Percentiles rank a stretch among this genome's conserved stretches.
Conservation (phyloP, 2,113 vertebrate genomes). For the Ardeotis arabs region DNA sequence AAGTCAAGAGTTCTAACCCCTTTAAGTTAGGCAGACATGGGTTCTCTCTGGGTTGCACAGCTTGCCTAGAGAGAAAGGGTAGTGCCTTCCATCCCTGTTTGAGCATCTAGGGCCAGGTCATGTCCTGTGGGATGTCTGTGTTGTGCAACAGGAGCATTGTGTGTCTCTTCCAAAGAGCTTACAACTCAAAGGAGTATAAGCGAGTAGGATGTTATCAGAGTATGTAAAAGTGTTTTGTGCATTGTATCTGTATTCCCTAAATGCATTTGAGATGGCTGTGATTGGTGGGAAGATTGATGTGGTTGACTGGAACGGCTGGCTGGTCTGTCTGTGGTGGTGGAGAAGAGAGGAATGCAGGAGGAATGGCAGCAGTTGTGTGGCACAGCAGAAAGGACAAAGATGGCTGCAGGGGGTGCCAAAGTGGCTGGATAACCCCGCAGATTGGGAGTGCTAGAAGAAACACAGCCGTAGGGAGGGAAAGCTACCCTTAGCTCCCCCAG, state of each 20-base stretch:
- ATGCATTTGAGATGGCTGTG: background rate
- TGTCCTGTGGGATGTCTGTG: background rate
- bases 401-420: background rate
- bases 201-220: background rate
- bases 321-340: background rate
- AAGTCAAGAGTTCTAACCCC: background rate
- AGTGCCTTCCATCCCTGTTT: background rate
- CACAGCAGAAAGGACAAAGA: background rate
- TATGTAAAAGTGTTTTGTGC: background rate
- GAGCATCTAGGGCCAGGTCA: background rate
- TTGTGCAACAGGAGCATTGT: background rate
- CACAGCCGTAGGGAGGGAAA: background rate
- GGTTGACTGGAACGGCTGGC: background rate
- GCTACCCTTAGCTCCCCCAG: background rate
- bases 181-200: background rate
- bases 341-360: background rate
- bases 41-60: background rate
- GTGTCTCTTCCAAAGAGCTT: background rate
- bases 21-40: rapidly evolving
- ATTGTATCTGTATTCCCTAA: background rate
- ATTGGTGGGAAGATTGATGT: background rate
- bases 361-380: background rate
- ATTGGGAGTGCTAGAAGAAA: background rate
- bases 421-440: background rate
- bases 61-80: background rate